Conservation (phyloP, 2,888 invertebrate species). For the Therioaphis trifolii region DNA sequence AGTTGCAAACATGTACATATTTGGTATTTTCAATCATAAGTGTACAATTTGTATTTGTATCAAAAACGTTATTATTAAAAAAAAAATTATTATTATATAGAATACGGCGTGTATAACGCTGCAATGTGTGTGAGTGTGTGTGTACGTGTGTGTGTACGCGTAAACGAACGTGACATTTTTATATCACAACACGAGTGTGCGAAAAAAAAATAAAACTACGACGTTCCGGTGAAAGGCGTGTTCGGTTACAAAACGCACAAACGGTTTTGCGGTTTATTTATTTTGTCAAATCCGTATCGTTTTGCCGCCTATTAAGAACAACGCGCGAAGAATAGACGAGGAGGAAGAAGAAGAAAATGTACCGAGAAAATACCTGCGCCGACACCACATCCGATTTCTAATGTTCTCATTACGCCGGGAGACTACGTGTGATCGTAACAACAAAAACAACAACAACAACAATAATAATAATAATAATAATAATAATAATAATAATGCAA, state of each 20-base stretch:
- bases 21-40: no score
- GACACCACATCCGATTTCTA: constrained; percentile 40
- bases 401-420: neutral
- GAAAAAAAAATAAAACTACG: neutral
- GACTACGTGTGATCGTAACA: neutral
- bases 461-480: no score
- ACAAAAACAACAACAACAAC: no score
- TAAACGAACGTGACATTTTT: constrained; percentile 16
- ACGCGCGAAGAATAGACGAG: neutral
- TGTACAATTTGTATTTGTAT: no score
- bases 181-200: neutral
- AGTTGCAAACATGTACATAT: no score
- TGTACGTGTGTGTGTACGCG: no score
- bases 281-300: constrained; percentile 39
- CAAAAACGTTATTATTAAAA: no score
- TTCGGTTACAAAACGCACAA: neutral
- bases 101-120: no score
- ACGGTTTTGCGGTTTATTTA: constrained; percentile 35
- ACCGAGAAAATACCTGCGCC: neutral
- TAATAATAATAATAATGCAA: no score
- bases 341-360: neutral
- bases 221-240: constrained; percentile 36
- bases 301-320: constrained; percentile 11
- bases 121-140: no score
- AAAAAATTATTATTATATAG: no score